Percentiles rank a stretch among this genome's conserved stretches.
Evolutionary conservation across 2,888 invertebrate genomes (phyloP).

Genomic region (Laspeyria flexula): DNA sequence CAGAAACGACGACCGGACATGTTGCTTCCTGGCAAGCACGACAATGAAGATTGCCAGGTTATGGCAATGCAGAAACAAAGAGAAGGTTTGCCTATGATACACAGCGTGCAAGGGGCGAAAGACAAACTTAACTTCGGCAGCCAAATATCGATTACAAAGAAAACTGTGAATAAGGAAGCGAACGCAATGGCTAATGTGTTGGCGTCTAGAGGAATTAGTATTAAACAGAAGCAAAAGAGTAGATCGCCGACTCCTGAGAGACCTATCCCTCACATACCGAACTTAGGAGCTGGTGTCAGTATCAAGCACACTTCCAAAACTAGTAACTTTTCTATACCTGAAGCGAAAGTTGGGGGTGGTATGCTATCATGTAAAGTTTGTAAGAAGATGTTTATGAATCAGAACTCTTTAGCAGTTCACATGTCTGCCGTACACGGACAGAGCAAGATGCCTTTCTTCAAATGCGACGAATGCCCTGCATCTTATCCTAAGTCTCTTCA

Average conservation of each 20-base stretch:
- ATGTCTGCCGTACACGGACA: constrained; percentile 75
- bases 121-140: constrained; percentile 89
- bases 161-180: constrained; percentile 88
- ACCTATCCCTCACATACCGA: constrained; percentile 76
- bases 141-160: constrained; percentile 89
- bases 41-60: constrained; percentile 91
- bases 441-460: constrained; percentile 75
- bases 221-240: constrained; percentile 88
- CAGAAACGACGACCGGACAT: constrained; percentile 87
- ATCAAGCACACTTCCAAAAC: constrained; percentile 83
- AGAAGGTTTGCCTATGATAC: constrained; percentile 90
- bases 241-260: constrained; percentile 77
- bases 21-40: constrained; percentile 89
- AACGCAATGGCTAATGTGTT: constrained; percentile 92
- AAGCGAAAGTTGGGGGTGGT: constrained; percentile 73
- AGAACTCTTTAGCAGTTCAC: constrained; percentile 69
- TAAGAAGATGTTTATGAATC: constrained; percentile 78
- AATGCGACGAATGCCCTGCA: constrained; percentile 90
- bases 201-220: constrained; percentile 91
- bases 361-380: constrained; percentile 77
- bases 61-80: constrained; percentile 91
- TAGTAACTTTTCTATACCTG: constrained; percentile 75
- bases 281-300: constrained; percentile 80
- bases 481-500: constrained; percentile 90
- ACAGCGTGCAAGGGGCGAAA: constrained; percentile 89